These are phyloP conservation scores for Theonella swinhoei DNA, from an alignment of 37 sponge, comb jelly and placozoan genomes.

Conservation along the genomic window DNA sequence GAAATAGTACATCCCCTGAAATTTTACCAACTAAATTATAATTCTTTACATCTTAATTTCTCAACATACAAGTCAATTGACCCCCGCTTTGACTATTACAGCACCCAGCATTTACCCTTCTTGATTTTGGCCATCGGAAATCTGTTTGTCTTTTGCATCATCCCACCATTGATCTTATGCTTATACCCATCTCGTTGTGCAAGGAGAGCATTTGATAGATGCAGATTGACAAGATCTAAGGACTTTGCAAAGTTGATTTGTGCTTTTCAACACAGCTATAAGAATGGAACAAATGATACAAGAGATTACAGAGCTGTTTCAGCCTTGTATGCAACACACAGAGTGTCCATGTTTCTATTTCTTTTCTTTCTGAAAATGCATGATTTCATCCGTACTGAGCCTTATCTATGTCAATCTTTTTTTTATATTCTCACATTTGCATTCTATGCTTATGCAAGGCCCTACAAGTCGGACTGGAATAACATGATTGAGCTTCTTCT, in stretches of 20 bases:
- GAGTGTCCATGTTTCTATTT: neutral
- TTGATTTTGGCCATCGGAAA: neutral
- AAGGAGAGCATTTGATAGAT: neutral
- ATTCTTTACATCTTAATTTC: no score
- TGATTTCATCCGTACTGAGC: neutral
- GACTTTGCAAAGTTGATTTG: neutral
- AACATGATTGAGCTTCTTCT: neutral
- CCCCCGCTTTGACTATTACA: neutral
- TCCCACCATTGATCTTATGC: neutral
- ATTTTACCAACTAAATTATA: neutral
- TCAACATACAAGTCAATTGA: no score
- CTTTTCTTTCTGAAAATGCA: neutral
- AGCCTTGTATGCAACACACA: neutral
- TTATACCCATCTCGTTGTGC: neutral
- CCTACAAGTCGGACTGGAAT: neutral
- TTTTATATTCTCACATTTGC: neutral
- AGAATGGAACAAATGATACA: neutral
- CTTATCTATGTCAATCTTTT: neutral
- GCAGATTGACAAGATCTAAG: neutral
- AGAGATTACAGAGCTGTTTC: neutral
- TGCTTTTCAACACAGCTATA: neutral
- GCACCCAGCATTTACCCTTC: neutral
- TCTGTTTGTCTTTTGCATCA: neutral
- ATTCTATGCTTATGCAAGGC: neutral
- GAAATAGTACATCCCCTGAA: neutral